Evolutionary conservation across 2,797 vertebrate species (phyloP).

Genomic region (Pygocentrus nattereri): DNA sequence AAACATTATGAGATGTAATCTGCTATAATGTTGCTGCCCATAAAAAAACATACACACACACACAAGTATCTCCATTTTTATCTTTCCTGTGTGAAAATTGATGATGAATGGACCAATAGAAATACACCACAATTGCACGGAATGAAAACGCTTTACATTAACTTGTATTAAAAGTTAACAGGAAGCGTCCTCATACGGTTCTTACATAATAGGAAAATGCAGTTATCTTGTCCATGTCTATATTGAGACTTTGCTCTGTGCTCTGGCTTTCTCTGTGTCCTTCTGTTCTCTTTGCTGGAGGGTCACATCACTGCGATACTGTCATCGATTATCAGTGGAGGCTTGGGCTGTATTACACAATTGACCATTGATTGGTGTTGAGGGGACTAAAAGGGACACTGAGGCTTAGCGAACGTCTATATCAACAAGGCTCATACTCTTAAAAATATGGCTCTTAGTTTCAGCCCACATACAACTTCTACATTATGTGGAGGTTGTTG

Average conservation of each 20-base stretch:
- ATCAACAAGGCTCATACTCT: neutral
- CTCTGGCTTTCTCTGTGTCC: conserved; percentile 52
- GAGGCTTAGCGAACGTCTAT: conserved; percentile 4
- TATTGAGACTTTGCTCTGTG: conserved; percentile 3
- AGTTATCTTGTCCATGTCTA: conserved; percentile 4
- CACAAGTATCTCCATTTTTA: too few species aligned
- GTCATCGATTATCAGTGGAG: conserved; percentile 65
- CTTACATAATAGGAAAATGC: neutral
- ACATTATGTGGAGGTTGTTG: too few species aligned
- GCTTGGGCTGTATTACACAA: conserved; percentile 61
- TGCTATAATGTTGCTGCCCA: too few species aligned
- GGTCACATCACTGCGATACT: conserved; percentile 50
- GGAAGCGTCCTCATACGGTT: neutral
- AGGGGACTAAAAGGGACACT: conserved; percentile 33
- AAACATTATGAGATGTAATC: too few species aligned
- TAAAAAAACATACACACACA: too few species aligned
- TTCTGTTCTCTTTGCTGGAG: conserved; percentile 69
- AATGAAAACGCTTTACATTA: too few species aligned
- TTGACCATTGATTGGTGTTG: conserved; percentile 60
- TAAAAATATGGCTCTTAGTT: neutral
- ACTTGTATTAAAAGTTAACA: too few species aligned
- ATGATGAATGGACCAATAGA: too few species aligned
- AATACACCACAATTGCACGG: too few species aligned
- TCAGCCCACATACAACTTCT: too few species aligned
- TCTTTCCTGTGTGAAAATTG: too few species aligned